Evolutionary conservation across 2,888 invertebrate species (phyloP).

Genomic region (Lissonota sp.): DNA sequence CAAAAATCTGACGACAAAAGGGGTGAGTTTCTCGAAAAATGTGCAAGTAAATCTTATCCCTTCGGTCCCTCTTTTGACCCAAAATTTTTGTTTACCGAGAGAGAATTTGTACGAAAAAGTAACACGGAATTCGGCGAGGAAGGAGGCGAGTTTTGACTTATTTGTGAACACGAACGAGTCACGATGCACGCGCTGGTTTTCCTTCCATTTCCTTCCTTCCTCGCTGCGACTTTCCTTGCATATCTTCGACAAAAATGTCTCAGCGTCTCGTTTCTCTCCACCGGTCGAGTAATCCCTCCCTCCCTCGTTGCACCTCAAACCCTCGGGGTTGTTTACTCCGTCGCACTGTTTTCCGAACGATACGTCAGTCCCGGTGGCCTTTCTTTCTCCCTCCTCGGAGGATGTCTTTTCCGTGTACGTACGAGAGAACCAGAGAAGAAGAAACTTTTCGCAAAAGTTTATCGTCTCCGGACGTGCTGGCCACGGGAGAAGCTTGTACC

Average conservation of each 20-base stretch:
- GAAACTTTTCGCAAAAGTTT: conserved; percentile 71
- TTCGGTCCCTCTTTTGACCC: background rate
- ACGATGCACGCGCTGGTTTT: conserved; percentile 46
- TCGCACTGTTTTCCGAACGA: conserved; percentile 78
- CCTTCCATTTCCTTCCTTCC: conserved; percentile 57
- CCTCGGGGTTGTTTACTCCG: conserved; percentile 79
- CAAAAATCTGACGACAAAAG: too few relatives aligned
- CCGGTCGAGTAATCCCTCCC: conserved; percentile 7
- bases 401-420: conserved; percentile 62
- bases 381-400: conserved; percentile 45
- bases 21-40: conserved; percentile 11
- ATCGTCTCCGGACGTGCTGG: conserved; percentile 68
- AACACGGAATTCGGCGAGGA: background rate
- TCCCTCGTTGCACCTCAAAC: conserved; percentile 30
- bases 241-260: conserved; percentile 63
- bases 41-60: conserved; percentile 18
- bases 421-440: conserved; percentile 64
- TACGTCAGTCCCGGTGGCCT: conserved; percentile 79
- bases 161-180: conserved; percentile 44
- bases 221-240: conserved; percentile 54
- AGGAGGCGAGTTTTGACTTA: conserved; percentile 57
- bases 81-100: conserved; percentile 54
- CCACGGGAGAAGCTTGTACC: conserved; percentile 67
- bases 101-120: conserved; percentile 33
- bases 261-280: conserved; percentile 23